Conservation (phyloP, 2,797 vertebrate genomes). For the Cossypha caffra region DNA sequence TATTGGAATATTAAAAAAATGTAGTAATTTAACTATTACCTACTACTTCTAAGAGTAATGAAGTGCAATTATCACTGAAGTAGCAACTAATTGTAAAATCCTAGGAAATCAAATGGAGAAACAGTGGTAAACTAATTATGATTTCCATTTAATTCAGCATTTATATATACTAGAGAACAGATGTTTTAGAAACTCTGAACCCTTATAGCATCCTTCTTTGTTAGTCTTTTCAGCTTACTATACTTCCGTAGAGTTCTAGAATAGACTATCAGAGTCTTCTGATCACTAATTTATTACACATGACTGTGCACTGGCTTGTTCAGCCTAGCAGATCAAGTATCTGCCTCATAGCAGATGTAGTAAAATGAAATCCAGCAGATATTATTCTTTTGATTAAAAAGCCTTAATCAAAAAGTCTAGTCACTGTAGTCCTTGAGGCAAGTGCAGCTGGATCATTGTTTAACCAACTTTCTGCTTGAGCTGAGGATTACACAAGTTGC, state of each 20-base stretch:
- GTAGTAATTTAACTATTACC: not conserved
- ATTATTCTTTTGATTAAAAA: conserved; percentile 25
- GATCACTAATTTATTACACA: conserved; percentile 27
- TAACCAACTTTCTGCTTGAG: not conserved
- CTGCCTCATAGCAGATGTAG: not conserved
- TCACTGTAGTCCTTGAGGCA: not conserved
- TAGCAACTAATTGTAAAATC: not conserved
- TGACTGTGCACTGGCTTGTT: not conserved
- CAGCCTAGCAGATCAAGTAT: not conserved
- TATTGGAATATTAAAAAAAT: not conserved
- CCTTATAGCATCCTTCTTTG: not conserved
- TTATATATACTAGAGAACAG: not conserved
- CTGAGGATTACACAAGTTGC: not conserved
- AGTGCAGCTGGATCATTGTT: not conserved
- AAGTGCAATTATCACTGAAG: not conserved
- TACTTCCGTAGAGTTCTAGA: not conserved
- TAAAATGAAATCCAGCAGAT: conserved; percentile 23
- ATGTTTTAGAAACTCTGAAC: not conserved
- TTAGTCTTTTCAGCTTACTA: not conserved
- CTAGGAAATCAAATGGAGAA: not conserved
- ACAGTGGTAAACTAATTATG: not conserved
- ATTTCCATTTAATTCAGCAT: not conserved
- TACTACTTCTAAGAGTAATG: not conserved
- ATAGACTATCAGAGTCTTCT: not conserved
- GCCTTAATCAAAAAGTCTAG: conserved; percentile 5